Evolutionary conservation across 2,113 vertebrate species (phyloP), one percentile per base, ranked within the genome.

Genomic region (Theropithecus gelada): DNA sequence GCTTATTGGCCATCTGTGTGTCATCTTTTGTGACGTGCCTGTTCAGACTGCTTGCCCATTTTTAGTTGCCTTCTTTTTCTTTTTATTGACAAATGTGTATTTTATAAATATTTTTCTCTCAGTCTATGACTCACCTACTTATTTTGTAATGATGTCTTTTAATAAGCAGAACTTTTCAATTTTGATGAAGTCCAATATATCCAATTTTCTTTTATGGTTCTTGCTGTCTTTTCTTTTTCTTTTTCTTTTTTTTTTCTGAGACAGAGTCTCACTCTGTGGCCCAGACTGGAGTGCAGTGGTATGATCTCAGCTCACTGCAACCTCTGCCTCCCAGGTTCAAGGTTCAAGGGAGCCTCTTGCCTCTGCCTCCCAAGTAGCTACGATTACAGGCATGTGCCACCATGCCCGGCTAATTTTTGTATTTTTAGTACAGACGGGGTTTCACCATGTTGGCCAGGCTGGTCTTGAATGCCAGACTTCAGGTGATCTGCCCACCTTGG

Each of bases 331-430:
- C 52, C 52, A 55, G 52, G 18, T 55, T 55, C 52, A 55, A 55
- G 52, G 18, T 55, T 55, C 52, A 55, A 55, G 52, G 18, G 6
- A 55, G 52, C 6, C 52, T 55, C 52, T 7, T 7, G 52, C 52
- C 52, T 55, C 52, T 0, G 6, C 52, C 52, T 55, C 52, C 52
- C 18, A 18, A 55, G 52, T 55, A 55, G 52, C 52, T 55, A 18
- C 1, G 52, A 55, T 55, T 20, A 55, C 18, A 55, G 18, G 52
- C 0, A 0, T 55, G 17, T 0, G 2, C 6, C 52, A 55, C 52
- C 52, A 20, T 7, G 52, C 52, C 6, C 6, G 6, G 52, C 17
- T 55, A 20, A 55, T 55, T 7, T 55, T 55, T 55, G 52, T 55
- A 55, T 55, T 55, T 55, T 20, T 55, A 55, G 17, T 55, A 55